Evolutionary conservation across 1,140 invertebrate genomes (phyloP).

Genomic region (Ceratina japonica): DNA sequence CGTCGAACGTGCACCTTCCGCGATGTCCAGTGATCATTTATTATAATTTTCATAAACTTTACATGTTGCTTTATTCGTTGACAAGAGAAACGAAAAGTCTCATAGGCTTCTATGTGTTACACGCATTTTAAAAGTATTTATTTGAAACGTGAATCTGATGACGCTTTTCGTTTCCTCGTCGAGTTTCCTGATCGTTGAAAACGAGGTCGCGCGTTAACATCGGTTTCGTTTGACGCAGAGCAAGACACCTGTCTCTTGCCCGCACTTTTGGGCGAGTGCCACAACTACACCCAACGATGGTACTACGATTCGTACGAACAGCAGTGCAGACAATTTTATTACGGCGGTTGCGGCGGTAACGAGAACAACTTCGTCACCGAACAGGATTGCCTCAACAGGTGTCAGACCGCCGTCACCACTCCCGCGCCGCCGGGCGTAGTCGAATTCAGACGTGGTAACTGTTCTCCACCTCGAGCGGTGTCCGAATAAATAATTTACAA

Average conservation of each 20-base stretch:
- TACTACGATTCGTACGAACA: conserved; percentile 89
- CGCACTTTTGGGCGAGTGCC: conserved; percentile 88
- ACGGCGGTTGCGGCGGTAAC: conserved; percentile 91
- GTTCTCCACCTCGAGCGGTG: not conserved
- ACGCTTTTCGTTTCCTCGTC: not conserved
- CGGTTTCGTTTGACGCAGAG: conserved; percentile 78
- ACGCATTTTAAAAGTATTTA: not conserved
- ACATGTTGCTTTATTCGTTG: conserved; percentile 1
- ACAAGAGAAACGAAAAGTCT: not conserved
- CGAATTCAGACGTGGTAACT: conserved; percentile 71
- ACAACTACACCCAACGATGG: conserved; percentile 88
- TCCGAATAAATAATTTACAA: no score
- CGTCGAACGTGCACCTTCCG: not conserved
- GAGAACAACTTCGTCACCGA: conserved; percentile 88
- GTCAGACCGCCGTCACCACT: conserved; percentile 76
- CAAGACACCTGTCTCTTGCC: conserved; percentile 88
- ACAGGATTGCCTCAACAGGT: conserved; percentile 84
- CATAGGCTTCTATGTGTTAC: not conserved
- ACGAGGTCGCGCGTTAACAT: not conserved
- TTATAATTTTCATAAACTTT: not conserved
- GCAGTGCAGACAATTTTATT: conserved; percentile 88
- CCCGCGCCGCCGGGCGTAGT: conserved; percentile 57
- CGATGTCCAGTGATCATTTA: no score
- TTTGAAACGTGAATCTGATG: not conserved
- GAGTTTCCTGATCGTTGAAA: no score